Base-by-base conservation (phyloP, 2,113 vertebrate genomes). In the Podiceps cristatus region DNA sequence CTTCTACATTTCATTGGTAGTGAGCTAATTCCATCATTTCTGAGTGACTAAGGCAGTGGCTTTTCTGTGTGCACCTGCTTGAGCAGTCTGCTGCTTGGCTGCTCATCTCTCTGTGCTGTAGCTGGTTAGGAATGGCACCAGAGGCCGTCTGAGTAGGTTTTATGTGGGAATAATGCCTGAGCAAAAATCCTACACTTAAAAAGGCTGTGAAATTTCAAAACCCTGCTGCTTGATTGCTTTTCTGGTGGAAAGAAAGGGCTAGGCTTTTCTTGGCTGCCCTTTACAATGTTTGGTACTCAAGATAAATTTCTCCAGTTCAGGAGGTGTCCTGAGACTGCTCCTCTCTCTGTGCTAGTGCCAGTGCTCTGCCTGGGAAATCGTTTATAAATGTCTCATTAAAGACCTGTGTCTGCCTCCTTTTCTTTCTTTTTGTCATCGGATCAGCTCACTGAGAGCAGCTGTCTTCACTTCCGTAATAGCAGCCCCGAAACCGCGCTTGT, bases 371-470 rank as follows among this genome's bases (percentile, higher is more conserved):
- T 97, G 93, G 93, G 81, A 97, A 97, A 93, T 76, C 5, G 5
- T 86, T 96, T 96, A 45, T 94, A 93, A 93, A 93, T 35, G 84
- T 93, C 97, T 91, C 90, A 69, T 96, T 96, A 95, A 86, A 93
- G 91, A 79, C 84, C 81, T 75, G 55, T 76, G 84, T 82, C 86
- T 95, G 95, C 91, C 95, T 95, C 89, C 89, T 95, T 94, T 91
- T 87, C 87, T 96, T 75, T 93, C 74, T 90, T 72, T 94, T 84
- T 95, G 88, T 84, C 86, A 59, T 64, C 3, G 71, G 96, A 93
- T 97, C 91, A 88, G 93, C 93, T 96, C 90, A 11, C 69, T 90
- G 93, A 83, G 91, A 94, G 94, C 95, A 97, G 96, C 95, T 97
- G 94, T 97, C 86, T 40, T 76, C 77, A 14, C 83, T 94, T 94